phyloP scores from a whole-genome alignment of 92 coral and sea anemone species.

The Ricordea florida region DNA sequence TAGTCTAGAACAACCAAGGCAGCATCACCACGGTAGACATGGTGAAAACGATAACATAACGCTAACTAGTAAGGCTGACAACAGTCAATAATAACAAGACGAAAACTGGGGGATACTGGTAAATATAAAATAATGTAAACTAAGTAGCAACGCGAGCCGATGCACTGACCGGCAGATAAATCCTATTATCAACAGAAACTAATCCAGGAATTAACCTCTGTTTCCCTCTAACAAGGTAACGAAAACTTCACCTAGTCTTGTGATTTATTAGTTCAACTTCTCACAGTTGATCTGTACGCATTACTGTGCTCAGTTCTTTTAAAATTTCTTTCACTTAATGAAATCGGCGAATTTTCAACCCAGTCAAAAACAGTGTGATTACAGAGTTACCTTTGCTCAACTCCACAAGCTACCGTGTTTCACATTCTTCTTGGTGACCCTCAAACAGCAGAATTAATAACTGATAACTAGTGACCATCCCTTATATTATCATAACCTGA shows the following conservation, averaged over 20 bases:
- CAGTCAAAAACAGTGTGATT: too few relatives aligned
- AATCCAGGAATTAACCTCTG: constrained; percentile 28
- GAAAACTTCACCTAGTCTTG: constrained; percentile 8
- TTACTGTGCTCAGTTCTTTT: too few relatives aligned
- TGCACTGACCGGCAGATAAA: background rate
- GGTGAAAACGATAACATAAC: too few relatives aligned
- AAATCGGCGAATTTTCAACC: too few relatives aligned
- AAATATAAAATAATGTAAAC: background rate
- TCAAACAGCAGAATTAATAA: too few relatives aligned
- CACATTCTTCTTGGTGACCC: too few relatives aligned
- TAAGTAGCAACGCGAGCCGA: background rate
- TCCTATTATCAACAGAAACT: background rate
- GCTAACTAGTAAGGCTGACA: constrained; percentile 29
- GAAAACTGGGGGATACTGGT: background rate
- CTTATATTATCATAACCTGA: too few relatives aligned
- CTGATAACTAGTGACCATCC: too few relatives aligned
- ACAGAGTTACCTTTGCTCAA: too few relatives aligned
- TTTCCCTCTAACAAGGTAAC: constrained; percentile 22
- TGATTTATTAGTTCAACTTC: constrained; percentile 25
- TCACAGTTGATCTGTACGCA: too few relatives aligned
- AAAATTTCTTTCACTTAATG: too few relatives aligned
- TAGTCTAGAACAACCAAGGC: constrained; percentile 3
- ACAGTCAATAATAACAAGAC: constrained; percentile 9
- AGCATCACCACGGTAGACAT: background rate
- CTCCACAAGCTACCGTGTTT: too few relatives aligned